Conservation (phyloP, 2,113 vertebrate genomes). For the Ochotona curzoniae region DNA sequence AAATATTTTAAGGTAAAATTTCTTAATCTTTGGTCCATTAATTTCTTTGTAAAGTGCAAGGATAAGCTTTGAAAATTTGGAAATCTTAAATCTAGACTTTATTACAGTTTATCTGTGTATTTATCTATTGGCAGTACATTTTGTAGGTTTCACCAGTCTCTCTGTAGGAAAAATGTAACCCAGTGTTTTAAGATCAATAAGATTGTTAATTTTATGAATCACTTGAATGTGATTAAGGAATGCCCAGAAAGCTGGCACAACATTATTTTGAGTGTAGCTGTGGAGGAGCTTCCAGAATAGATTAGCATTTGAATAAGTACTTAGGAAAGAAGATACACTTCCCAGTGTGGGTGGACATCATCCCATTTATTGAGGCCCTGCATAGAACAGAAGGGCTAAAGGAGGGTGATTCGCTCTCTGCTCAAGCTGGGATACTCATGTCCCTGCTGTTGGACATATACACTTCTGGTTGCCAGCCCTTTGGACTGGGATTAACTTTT, state of each 20-base stretch:
- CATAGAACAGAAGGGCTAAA: not conserved
- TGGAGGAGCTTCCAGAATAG: not conserved
- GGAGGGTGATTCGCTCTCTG: not conserved
- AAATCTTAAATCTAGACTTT: not conserved
- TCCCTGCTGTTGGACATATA: not conserved
- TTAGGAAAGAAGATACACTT: not conserved
- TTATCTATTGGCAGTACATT: not conserved
- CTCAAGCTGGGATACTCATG: not conserved
- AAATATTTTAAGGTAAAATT: slow-evolving; percentile 13
- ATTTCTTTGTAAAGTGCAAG: not conserved
- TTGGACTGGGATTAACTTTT: not conserved
- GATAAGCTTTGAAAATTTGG: not conserved
- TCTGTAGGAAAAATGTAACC: not conserved
- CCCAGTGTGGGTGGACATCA: not conserved
- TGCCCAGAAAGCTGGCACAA: not conserved
- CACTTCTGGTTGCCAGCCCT: not conserved
- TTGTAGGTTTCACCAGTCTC: not conserved
- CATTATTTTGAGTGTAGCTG: not conserved
- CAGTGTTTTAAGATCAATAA: not conserved
- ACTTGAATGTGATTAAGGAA: not conserved
- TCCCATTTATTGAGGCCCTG: not conserved
- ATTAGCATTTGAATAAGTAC: not conserved
- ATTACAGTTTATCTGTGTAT: not conserved
- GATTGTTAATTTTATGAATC: not conserved
- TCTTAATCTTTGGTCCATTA: not conserved